Percentiles rank a stretch among this genome's conserved stretches.
These are phyloP conservation scores for Elaphurus davidianus DNA, from an alignment of 2,113 vertebrate genomes.

Conservation along the genomic window DNA sequence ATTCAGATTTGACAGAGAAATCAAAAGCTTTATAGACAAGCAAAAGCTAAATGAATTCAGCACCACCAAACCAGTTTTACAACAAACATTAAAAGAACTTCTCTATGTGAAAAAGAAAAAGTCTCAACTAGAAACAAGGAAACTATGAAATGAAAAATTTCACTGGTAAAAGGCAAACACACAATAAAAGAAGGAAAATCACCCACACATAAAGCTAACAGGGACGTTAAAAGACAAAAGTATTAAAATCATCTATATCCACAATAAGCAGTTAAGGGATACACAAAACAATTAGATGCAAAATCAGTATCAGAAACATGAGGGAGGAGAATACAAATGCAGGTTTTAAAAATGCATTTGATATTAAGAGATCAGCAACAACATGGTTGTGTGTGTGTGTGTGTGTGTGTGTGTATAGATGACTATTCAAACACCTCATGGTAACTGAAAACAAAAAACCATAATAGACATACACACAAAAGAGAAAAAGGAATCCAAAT, in stretches of 20 bases:
- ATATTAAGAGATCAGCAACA: not conserved
- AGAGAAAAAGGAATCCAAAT: not conserved
- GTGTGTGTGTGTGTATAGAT: not conserved
- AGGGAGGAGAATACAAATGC: not conserved
- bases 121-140: not conserved
- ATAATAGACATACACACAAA: not conserved
- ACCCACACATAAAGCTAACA: not conserved
- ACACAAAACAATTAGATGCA: not conserved
- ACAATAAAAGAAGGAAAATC: not conserved
- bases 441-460: not conserved
- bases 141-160: not conserved
- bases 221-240: not conserved
- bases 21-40: not conserved
- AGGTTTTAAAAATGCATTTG: not conserved
- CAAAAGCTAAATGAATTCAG: not conserved
- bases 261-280: not conserved
- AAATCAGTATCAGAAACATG: not conserved
- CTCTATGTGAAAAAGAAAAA: not conserved
- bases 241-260: not conserved
- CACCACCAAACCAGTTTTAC: not conserved
- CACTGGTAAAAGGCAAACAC: not conserved
- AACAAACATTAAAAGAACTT: not conserved
- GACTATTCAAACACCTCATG: not conserved
- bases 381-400: not conserved
- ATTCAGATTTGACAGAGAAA: not conserved